Evolutionary conservation across 2,797 vertebrate genomes (phyloP).

Genomic region (Sebastiscus albofasciatus): DNA sequence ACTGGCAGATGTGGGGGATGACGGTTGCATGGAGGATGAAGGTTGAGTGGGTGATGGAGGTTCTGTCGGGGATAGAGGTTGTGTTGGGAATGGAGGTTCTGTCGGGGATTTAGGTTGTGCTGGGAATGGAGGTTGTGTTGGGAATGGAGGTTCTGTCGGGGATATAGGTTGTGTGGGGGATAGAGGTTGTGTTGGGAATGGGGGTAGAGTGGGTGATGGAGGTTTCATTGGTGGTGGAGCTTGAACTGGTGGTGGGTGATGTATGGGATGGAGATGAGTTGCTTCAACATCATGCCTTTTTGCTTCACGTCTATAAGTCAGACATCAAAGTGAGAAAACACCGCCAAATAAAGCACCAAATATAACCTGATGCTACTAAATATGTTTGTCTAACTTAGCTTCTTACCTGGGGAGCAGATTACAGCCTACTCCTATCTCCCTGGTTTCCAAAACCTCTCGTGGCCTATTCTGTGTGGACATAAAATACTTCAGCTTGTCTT

Average conservation of each 20-base stretch:
- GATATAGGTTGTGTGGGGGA: background rate
- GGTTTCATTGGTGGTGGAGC: constrained; percentile 14
- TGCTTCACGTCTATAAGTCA: constrained; percentile 58
- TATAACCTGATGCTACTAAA: background rate
- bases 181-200: background rate
- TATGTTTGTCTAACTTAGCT: background rate
- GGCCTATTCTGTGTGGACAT: constrained; percentile 88
- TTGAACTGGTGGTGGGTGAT: constrained; percentile 10
- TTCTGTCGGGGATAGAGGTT: background rate
- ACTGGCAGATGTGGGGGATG: background rate
- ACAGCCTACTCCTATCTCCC: constrained; percentile 89
- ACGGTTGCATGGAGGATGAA: background rate
- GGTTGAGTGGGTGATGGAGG: background rate
- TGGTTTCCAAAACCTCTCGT: constrained; percentile 85
- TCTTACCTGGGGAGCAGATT: constrained; percentile 91
- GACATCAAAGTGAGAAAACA: constrained; percentile 46
- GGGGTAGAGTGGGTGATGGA: constrained; percentile 1
- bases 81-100: background rate
- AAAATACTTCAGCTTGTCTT: constrained; percentile 96
- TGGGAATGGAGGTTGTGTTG: background rate
- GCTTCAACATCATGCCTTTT: constrained; percentile 50
- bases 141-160: background rate
- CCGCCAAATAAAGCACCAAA: background rate
- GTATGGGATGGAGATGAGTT: constrained; percentile 46
- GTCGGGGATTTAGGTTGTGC: background rate